Base-by-base conservation (phyloP, 2,888 invertebrate genomes). In the Sesia apiformis region DNA sequence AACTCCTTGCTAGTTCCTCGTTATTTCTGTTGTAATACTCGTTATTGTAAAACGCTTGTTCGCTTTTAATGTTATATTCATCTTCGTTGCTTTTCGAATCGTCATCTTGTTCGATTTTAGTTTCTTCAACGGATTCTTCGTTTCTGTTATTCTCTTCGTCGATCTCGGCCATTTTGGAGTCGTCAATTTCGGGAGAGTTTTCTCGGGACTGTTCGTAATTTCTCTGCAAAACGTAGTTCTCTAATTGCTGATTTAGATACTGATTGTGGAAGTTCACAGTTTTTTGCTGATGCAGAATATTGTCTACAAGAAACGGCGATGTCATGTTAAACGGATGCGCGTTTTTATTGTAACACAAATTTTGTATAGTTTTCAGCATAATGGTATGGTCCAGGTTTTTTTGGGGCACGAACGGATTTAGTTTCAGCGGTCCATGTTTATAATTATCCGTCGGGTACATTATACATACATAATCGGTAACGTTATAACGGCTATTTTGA, bases 221-320 rank as follows among this genome's bases (percentile, higher is more conserved):
- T 3, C 84, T 64, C 3, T 82, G 76, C 38, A 83, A 55, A 2
- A 88, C 79, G 69, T 87, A 86, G 51, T 76, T 84, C 53, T 87
- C 89, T 4, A 90, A 61, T 39, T 90, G 90, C 64, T 91, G 90
- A 60, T 91, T 91, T 8, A 92, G 67, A 58, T 91, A 92, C 61
- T 91, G 84, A 38, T 78, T 91, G 77, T 79, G 91, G 62, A 78
- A 85, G 60, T 79, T 87, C n/a, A 67, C 78, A 0, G 75, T 84
- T 61, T 90, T 90, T 63, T 91, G 91, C 63, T 91, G 91, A 59
- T 92, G 92, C 54, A 92, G 72, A 38, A 92, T 90, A 62, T 92
- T 92, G 71, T 92, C 92, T 59, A 92, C 91, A 54, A 92, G 66
- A 65, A 92, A 92, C 0, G 91, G 91, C 0, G 92, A 92, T 40